These are phyloP conservation scores for Apomyelois bistriatella DNA, from an alignment of 2,888 invertebrate species.

Conservation along the genomic window DNA sequence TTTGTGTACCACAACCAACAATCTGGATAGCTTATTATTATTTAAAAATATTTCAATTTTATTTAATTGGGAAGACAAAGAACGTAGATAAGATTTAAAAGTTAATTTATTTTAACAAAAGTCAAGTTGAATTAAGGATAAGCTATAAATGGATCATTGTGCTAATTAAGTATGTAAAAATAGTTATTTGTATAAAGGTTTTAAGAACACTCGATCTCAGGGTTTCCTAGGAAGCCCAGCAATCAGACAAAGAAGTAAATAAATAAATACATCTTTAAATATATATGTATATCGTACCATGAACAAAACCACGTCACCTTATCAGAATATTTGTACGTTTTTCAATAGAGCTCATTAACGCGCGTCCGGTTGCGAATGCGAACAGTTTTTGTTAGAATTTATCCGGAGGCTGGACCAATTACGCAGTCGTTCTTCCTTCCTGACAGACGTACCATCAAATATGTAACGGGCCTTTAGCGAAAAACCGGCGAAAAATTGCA, in stretches of 20 bases:
- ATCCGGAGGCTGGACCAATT: constrained; percentile 56
- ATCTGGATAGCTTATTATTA: constrained; percentile 46
- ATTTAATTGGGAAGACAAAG: constrained; percentile 23
- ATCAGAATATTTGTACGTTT: constrained; percentile 10
- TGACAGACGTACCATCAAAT: constrained; percentile 60
- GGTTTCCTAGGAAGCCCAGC: no score
- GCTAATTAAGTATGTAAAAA: no score
- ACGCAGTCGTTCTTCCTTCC: constrained; percentile 59
- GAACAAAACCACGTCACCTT: not conserved
- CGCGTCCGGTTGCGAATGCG: constrained; percentile 9
- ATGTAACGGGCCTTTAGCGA: constrained; percentile 50
- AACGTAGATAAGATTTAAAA: not conserved
- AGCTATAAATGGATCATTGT: no score
- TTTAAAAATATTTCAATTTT: constrained; percentile 61
- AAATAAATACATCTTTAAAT: no score
- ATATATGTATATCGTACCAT: not conserved
- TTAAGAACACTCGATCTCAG: no score
- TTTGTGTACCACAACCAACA: constrained; percentile 50
- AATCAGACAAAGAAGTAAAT: no score
- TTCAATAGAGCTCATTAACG: constrained; percentile 13
- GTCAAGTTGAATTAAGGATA: no score
- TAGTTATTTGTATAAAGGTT: no score
- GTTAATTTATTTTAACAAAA: no score
- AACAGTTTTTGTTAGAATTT: constrained; percentile 38
- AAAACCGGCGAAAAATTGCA: constrained; percentile 33